Percentiles rank a stretch among this genome's conserved stretches.
phyloP scores from a whole-genome alignment of 2,113 vertebrate species.

The Alethe castanea region DNA sequence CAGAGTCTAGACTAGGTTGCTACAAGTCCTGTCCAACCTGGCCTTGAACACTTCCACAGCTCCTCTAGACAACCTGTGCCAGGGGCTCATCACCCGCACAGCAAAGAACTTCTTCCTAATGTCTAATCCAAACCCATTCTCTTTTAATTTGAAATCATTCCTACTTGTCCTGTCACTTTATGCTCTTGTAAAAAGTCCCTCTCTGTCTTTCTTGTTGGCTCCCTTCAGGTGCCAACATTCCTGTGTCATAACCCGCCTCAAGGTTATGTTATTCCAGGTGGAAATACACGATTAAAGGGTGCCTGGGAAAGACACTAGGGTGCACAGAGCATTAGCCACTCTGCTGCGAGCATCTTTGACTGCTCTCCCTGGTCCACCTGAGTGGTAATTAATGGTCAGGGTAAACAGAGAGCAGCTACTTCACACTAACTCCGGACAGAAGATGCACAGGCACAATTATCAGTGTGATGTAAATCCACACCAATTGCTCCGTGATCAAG shows the following conservation, averaged over 20 bases:
- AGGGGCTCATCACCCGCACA: not conserved
- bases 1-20: not conserved
- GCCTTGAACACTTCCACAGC: not conserved
- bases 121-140: not conserved
- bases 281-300: not conserved
- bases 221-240: not conserved
- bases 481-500: not conserved
- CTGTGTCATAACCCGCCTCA: not conserved
- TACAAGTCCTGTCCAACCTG: not conserved
- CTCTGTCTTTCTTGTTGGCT: not conserved
- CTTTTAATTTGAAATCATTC: not conserved
- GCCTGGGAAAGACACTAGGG: accelerated
- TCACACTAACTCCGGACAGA: not conserved
- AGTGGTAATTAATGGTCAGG: not conserved
- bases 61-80: not conserved
- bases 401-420: not conserved
- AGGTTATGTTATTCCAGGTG: not conserved
- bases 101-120: not conserved
- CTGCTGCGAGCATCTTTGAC: not conserved
- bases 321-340: not conserved
- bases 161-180: not conserved
- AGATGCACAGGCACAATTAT: not conserved
- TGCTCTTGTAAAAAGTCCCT: not conserved
- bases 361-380: not conserved
- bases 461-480: not conserved